phyloP scores from a whole-genome alignment of 1,140 invertebrate species.

The Heliconius melpomene region DNA sequence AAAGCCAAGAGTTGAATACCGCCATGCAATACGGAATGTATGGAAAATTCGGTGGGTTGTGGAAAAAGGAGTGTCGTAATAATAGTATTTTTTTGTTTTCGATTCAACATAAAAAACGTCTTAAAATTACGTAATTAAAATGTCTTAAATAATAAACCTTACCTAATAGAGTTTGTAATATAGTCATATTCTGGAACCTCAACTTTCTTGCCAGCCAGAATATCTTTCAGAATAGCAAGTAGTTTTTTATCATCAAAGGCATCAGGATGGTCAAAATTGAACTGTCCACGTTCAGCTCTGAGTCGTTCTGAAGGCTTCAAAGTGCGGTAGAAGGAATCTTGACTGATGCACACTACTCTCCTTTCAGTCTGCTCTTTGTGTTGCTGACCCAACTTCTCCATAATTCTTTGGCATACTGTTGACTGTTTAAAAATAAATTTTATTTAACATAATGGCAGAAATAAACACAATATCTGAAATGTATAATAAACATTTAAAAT shows the following conservation, averaged over 20 bases:
- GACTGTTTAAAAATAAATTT: slow-evolving; percentile 83
- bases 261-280: slow-evolving; percentile 99
- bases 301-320: slow-evolving; percentile 90
- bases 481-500: too few species aligned
- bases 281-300: slow-evolving; percentile 94
- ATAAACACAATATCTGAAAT: too few species aligned
- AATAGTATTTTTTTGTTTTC: too few species aligned
- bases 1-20: too few species aligned
- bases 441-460: too few species aligned
- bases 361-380: slow-evolving; percentile 93
- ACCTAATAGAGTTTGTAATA: slow-evolving; percentile 81
- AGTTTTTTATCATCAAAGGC: slow-evolving; percentile 95
- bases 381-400: slow-evolving; percentile 95
- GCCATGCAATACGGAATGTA: too few species aligned
- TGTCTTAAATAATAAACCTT: slow-evolving; percentile 26
- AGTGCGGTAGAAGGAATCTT: slow-evolving; percentile 97
- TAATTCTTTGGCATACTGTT: slow-evolving; percentile 97
- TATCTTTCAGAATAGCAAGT: slow-evolving; percentile 88
- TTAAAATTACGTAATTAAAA: too few species aligned
- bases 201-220: slow-evolving; percentile 91
- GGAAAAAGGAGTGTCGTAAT: too few species aligned
- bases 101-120: too few species aligned
- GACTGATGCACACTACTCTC: slow-evolving; percentile 96
- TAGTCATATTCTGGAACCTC: slow-evolving; percentile 96
- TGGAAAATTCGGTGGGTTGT: too few species aligned